Percentiles rank a stretch among this genome's conserved stretches.
Evolutionary conservation across 2,797 vertebrate species (phyloP).

Genomic region (Sebastes dallii): DNA sequence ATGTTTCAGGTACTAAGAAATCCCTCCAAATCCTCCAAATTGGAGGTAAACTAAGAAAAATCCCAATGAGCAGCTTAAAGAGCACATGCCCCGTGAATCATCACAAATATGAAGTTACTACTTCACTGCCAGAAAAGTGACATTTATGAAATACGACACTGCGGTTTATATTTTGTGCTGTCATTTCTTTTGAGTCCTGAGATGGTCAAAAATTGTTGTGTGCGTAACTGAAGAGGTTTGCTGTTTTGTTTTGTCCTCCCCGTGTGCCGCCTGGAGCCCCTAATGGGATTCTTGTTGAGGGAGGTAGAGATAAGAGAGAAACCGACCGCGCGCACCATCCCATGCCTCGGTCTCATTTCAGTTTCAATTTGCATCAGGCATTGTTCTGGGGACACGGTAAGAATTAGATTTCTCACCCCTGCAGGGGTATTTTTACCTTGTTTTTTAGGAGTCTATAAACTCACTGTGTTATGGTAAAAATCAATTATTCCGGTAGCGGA

Average conservation of each 20-base stretch:
- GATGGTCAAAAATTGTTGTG: conserved; percentile 7
- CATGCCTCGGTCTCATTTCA: conserved; percentile 22
- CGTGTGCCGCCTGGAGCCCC: conserved; percentile 17
- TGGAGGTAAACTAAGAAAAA: not conserved
- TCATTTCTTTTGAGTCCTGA: conserved; percentile 11
- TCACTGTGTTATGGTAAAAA: not conserved
- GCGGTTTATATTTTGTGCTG: not conserved
- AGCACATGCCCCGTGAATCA: not conserved
- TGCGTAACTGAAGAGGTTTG: not conserved
- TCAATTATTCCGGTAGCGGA: not conserved
- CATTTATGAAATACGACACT: not conserved
- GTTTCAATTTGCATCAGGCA: conserved; percentile 40
- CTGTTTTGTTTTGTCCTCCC: not conserved
- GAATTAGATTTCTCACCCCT: conserved; percentile 19
- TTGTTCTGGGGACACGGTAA: conserved; percentile 11
- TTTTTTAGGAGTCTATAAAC: conserved; percentile 3
- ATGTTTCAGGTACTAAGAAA: too few relatives aligned
- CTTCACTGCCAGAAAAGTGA: not conserved
- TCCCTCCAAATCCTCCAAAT: not conserved
- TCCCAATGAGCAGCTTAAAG: not conserved
- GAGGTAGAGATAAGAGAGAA: conserved; percentile 23
- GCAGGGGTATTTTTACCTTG: not conserved
- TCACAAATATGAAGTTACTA: not conserved
- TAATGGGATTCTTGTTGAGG: conserved; percentile 36
- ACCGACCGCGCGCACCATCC: not conserved